Percentiles rank a stretch among this genome's conserved stretches.
Evolutionary conservation across 1,140 invertebrate species (phyloP).

Genomic region (Scaptomyza graminum): DNA sequence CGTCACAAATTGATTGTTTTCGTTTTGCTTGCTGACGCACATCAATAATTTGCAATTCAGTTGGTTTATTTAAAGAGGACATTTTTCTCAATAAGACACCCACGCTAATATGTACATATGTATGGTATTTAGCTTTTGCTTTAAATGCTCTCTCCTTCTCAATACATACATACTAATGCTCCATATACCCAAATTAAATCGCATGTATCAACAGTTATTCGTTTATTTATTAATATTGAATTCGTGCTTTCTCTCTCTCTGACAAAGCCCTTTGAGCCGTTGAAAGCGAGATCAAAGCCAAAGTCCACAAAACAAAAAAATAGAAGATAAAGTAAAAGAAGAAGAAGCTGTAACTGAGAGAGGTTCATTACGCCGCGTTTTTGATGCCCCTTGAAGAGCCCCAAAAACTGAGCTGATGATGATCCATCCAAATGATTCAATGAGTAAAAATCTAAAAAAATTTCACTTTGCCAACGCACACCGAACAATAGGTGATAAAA

Average conservation of each 20-base stretch:
- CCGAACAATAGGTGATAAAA: slow-evolving; percentile 2
- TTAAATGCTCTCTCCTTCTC: no score
- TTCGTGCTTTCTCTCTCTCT: not conserved
- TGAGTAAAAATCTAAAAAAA: slow-evolving; percentile 15
- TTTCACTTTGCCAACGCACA: slow-evolving; percentile 38
- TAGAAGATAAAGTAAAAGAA: not conserved
- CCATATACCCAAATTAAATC: no score
- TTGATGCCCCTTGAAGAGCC: no score
- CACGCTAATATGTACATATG: no score
- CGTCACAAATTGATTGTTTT: no score
- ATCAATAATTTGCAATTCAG: no score
- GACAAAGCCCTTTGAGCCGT: not conserved
- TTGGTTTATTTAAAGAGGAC: no score
- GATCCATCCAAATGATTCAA: slow-evolving; percentile 29
- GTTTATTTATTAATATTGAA: not conserved
- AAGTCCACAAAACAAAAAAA: not conserved
- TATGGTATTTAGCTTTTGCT: no score
- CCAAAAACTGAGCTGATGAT: not conserved
- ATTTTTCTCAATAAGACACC: no score
- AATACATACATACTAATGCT: no score
- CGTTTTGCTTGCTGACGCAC: no score
- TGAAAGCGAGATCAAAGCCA: slow-evolving; percentile 3
- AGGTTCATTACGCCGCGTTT: no score
- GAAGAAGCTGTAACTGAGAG: not conserved
- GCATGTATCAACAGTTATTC: not conserved